Base-by-base conservation (phyloP, 1,140 invertebrate genomes). In the Anoplophora glabripennis region DNA sequence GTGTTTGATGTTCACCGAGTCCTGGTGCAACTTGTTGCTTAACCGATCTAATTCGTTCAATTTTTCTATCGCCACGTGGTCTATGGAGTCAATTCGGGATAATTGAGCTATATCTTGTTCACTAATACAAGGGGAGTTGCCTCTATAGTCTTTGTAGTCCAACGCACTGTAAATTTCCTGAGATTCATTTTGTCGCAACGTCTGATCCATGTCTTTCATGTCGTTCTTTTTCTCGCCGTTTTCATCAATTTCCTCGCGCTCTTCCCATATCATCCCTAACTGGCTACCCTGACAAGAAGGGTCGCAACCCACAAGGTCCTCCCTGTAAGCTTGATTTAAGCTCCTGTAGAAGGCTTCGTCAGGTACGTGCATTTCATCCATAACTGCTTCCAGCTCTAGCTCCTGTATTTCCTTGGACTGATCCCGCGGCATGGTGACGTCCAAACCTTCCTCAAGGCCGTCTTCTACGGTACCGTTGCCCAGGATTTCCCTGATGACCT, bases 321-420 rank as follows among this genome's bases (percentile, higher is more conserved):
- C 89, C 37, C 90, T 80, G 76, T 93, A 93, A 17, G 89, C 90
- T 72, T 89, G 89, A 76, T 94, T 93, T 14, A 94, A 79, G 72
- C 89, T 92, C 63, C 89, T 83, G 74, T 94, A 94, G 77, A 93
- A 94, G 9, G 89, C 89, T 77, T 94, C 92, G 72, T 92, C 89
- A 4, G 90, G 88, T 37, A 81, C 78, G 62, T 79, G 77, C 42
- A 75, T 72, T 67, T 83, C 78, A 46, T 82, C 80, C 11, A 82
- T 79, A 57, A 74, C 77, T 37, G 80, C 65, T 11, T 76, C 71
- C 21, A 74, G 15, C 35, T 82, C 77, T 10, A 82, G 53, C 64
- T 80, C 80, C 45, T 79, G 76, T 12, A 80, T 77, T 9, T 79
- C 74, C 0, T 75, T 70, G 7, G 75, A 70, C 34, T 78, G 74